Conservation (phyloP, 2,797 vertebrate species). For the Gallinago solitaria region DNA sequence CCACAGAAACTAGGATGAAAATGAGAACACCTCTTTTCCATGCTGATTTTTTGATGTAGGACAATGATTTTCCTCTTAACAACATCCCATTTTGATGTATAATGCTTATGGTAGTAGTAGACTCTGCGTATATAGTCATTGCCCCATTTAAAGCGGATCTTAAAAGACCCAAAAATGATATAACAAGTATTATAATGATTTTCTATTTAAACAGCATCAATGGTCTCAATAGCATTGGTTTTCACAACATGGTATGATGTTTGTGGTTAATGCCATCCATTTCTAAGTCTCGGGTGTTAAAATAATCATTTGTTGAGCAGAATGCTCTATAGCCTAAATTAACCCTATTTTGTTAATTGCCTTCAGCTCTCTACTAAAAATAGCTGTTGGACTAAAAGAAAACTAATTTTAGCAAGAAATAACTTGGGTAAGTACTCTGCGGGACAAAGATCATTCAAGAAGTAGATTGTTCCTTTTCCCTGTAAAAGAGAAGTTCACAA, state of each 20-base stretch:
- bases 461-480: not conserved
- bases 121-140: not conserved
- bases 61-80: not conserved
- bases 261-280: not conserved
- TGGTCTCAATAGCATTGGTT: not conserved
- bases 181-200: not conserved
- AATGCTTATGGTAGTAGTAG: not conserved
- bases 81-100: not conserved
- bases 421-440: not conserved
- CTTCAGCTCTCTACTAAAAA: not conserved
- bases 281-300: not conserved
- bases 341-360: not conserved
- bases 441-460: not conserved
- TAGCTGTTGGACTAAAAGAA: not conserved
- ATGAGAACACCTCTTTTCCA: not conserved
- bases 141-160: not conserved
- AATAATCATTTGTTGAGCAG: not conserved
- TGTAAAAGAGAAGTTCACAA: not conserved
- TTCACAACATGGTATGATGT: not conserved
- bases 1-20: not conserved
- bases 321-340: slow-evolving; percentile 2
- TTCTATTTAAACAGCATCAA: not conserved
- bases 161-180: not conserved
- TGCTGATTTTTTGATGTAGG: not conserved
- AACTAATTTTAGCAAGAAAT: not conserved